Conservation (phyloP, 2,113 vertebrate genomes). For the Neogale vison region DNA sequence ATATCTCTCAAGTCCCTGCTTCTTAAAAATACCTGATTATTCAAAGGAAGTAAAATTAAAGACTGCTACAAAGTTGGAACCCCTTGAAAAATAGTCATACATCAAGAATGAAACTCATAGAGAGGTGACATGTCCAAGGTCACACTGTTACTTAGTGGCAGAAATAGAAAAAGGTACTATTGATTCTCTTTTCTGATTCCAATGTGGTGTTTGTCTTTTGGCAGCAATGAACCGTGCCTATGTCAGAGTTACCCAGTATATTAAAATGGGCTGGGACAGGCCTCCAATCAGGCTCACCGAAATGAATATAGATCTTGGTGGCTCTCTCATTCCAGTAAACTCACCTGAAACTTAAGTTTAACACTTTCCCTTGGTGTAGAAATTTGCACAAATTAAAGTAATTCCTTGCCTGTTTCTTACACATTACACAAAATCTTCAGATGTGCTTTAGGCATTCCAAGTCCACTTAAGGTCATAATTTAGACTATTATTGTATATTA, state of each 20-base stretch:
- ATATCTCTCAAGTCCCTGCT: neutral
- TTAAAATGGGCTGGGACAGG: neutral
- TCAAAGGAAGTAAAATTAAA: slow-evolving; percentile 50
- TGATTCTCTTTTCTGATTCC: slow-evolving; percentile 4
- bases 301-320: neutral
- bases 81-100: slow-evolving; percentile 15
- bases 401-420: neutral
- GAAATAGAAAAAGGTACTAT: neutral
- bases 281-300: neutral
- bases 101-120: neutral
- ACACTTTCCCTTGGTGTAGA: neutral
- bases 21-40: slow-evolving; percentile 12
- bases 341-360: neutral
- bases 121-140: neutral
- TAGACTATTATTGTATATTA: slow-evolving; percentile 58
- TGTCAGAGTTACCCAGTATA: neutral
- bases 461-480: slow-evolving; percentile 45
- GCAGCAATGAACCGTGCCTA: neutral
- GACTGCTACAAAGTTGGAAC: neutral
- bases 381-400: neutral
- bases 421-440: neutral
- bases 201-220: neutral
- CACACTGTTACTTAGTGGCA: slow-evolving; percentile 16
- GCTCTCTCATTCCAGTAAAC: neutral
- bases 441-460: neutral